Evolutionary conservation across 2,113 vertebrate genomes (phyloP).

Genomic region (Nesoenas mayeri): DNA sequence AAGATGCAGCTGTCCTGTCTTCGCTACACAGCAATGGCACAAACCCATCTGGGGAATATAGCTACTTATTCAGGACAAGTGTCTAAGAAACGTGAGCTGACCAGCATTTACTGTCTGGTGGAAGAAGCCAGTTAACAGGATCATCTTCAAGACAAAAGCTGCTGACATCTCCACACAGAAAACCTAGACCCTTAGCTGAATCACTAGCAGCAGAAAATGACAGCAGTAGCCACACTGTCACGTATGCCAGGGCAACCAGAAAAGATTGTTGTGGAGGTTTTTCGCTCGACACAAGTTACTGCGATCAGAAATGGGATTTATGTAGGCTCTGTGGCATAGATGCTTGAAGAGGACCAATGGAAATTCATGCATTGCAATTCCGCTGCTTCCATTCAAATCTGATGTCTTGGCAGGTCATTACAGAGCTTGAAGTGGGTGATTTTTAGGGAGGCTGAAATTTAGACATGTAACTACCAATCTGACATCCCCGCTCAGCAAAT

Average conservation of each 20-base stretch:
- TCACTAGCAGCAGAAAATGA: neutral
- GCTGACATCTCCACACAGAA: neutral
- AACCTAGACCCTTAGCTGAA: neutral
- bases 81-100: neutral
- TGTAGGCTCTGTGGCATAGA: neutral
- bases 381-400: neutral
- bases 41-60: neutral
- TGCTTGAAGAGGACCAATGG: neutral
- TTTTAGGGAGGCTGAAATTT: neutral
- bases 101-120: neutral
- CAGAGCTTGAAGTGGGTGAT: neutral
- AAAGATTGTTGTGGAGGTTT: neutral
- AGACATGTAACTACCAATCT: neutral
- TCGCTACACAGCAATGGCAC: neutral
- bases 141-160: neutral
- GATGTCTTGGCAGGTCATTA: neutral
- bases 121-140: neutral
- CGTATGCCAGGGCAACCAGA: neutral
- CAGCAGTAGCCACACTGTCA: neutral
- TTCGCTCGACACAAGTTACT: neutral
- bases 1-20: neutral
- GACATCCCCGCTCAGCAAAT: neutral
- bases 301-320: neutral
- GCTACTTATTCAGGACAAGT: neutral
- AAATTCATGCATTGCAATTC: neutral